Evolutionary conservation across 2,888 invertebrate genomes (phyloP).

Genomic region (Hypomecis atomaria): DNA sequence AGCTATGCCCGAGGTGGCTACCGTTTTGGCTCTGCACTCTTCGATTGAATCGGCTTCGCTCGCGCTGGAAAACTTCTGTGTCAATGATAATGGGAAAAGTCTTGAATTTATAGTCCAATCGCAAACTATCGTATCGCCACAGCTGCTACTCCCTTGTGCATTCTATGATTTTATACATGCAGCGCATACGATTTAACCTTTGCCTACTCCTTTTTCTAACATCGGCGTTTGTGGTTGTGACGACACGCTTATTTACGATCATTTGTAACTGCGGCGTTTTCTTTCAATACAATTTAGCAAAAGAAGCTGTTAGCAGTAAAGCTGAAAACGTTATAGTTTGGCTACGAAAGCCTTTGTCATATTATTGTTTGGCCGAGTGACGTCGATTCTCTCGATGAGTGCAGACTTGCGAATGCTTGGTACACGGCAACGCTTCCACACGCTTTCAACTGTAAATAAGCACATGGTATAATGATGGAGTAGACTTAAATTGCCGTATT

Average conservation of each 20-base stretch:
- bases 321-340: too few species aligned
- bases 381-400: slow-evolving; percentile 14
- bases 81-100: neutral
- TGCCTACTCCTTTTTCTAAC: too few species aligned
- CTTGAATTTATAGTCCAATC: too few species aligned
- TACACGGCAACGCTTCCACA: slow-evolving; percentile 42
- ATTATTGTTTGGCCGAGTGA: slow-evolving; percentile 10
- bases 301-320: too few species aligned
- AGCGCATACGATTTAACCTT: too few species aligned
- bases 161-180: too few species aligned
- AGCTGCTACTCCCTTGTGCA: too few species aligned
- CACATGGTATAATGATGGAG: slow-evolving; percentile 13
- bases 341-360: neutral
- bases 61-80: slow-evolving; percentile 10
- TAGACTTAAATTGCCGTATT: neutral
- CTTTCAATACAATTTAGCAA: too few species aligned
- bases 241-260: too few species aligned
- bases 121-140: too few species aligned
- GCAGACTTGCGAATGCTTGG: slow-evolving; percentile 34
- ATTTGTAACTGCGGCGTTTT: too few species aligned
- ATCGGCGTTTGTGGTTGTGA: too few species aligned
- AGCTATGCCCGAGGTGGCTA: slow-evolving; percentile 87
- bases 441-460: slow-evolving; percentile 31
- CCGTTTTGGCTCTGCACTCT: slow-evolving; percentile 20
- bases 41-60: slow-evolving; percentile 7